Evolutionary conservation across 2,113 vertebrate species (phyloP), one percentile per base, ranked within the genome.

Genomic region (Smithornis capensis): DNA sequence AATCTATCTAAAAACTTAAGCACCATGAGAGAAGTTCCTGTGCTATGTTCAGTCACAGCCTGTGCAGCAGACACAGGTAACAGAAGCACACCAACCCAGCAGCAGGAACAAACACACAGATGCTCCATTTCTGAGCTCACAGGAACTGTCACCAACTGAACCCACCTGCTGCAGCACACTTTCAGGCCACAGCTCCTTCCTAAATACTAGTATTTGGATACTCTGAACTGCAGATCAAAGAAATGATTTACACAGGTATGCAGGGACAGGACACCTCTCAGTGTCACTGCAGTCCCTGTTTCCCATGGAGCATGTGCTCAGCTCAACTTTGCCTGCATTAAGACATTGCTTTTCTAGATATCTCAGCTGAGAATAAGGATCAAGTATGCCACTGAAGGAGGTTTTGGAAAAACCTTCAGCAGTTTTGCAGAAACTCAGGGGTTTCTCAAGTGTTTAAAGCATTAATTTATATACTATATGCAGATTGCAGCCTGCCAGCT

Each of bases 41-140:
- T 45, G 19, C 33, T 0, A 2, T 0, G 1, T 60, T 81, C 76
- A 84, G 42, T 42, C 0, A 0, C 47, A 76, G 59, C 7, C 42
- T 7, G 2, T 42, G 23, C 27, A 62, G 40, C 21, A 56, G 42
- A 77, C 18, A 63, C 13, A 45, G n/a, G 53, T 35, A 71, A 63
- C 31, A 40, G 57, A 3, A 50, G 40, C 37, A 91, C 18, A 5
- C 1, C 5, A 49, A 75, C 59, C 21, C 0, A 59, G 52, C 47
- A 83, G 35, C 47, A 4, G 1, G 35, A 64, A 33, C 19, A 47
- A 67, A 73, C 56, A 47, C 17, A 16, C 87, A 89, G 33, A 67
- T 28, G 44, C 14, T 47, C 14, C 3, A 2, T 44, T 64, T 53
- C 44, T 67, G 37, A 85, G 57, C 7, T 82, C 47, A 35, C 31